Evolutionary conservation across 2,888 invertebrate genomes (phyloP), one percentile per base, ranked within the genome.

Genomic region (Odontomyia ornata): DNA sequence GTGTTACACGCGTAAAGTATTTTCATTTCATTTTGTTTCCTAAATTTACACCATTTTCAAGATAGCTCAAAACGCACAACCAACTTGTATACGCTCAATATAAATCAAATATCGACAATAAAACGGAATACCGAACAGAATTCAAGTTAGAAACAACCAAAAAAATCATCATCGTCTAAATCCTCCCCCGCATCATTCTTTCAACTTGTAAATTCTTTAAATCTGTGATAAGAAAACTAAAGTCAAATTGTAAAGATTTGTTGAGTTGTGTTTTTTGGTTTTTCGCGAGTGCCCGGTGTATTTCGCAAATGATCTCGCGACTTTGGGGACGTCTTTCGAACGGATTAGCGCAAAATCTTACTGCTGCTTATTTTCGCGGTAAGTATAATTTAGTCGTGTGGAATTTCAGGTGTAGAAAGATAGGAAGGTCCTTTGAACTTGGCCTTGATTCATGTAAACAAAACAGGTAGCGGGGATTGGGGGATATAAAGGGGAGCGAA

Each of bases 311-410:
- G 90, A 87, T 90, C 81, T 88, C 90, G 83, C 88, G 88, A 82
- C 83, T 89, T 80, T 90, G 90, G 82, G 89, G 89, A 84, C 87
- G 89, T 78, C 85, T 92, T 84, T 91, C 91, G 71, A 88, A 88
- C 81, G 86, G 89, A 84, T 84, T 91, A 80, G 89, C 91, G 75
- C 89, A 90, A 83, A 88, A 88, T 83, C 84, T 91, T 79, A 91
- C 91, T 56, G 90, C 90, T 81, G 86, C 89, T 73, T 92, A 92
- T 83, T 92, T 91, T 83, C 89, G 88, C 90, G 90, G 92, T 92
- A 84, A 83, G 85, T 77, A 25, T 23, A 36, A 36, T 36, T 36
- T 5, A 5, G 5, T 36, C 9, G 36, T 9, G 9, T 36, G 36
- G n/a, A 36, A 5, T 36, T 36, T 36, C 36, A 36, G 36, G 9